Evolutionary conservation across 2,888 invertebrate species (phyloP).

Genomic region (Baronia brevicornis): DNA sequence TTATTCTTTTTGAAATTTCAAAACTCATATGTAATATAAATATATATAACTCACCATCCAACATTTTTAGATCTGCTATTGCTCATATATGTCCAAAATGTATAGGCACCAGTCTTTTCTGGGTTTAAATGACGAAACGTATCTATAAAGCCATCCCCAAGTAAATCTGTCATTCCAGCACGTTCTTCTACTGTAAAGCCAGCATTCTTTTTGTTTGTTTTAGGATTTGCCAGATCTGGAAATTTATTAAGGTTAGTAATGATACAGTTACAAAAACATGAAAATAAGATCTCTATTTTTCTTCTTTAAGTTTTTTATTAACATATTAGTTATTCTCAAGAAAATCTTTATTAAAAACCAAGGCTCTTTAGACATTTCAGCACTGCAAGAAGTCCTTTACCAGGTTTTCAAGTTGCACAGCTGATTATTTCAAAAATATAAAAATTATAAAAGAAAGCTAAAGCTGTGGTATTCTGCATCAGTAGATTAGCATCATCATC

Average conservation of each 20-base stretch:
- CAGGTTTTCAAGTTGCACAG: no score
- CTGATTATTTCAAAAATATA: no score
- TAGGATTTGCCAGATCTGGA: conserved; percentile 94
- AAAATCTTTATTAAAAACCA: no score
- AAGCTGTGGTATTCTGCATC: no score
- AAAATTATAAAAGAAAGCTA: no score
- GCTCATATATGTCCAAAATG: conserved; percentile 96
- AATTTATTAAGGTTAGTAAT: conserved; percentile 11
- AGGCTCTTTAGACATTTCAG: no score
- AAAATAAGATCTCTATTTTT: not conserved
- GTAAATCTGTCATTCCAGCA: conserved; percentile 89
- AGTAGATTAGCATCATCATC: no score
- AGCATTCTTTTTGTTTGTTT: conserved; percentile 92
- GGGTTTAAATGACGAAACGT: conserved; percentile 92
- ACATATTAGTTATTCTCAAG: no score
- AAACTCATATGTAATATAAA: no score
- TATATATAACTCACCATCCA: conserved; percentile 85
- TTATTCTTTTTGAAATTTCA: no score
- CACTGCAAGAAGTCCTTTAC: no score
- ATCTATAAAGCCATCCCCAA: conserved; percentile 90
- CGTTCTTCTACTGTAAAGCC: conserved; percentile 98
- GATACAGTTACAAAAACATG: conserved; percentile 6
- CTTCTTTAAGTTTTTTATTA: no score
- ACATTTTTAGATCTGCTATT: conserved; percentile 92
- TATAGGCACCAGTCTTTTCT: conserved; percentile 86